Percentiles rank a stretch among this genome's conserved stretches.
Conservation (phyloP, 2,888 invertebrate species). For the Elegia similella region DNA sequence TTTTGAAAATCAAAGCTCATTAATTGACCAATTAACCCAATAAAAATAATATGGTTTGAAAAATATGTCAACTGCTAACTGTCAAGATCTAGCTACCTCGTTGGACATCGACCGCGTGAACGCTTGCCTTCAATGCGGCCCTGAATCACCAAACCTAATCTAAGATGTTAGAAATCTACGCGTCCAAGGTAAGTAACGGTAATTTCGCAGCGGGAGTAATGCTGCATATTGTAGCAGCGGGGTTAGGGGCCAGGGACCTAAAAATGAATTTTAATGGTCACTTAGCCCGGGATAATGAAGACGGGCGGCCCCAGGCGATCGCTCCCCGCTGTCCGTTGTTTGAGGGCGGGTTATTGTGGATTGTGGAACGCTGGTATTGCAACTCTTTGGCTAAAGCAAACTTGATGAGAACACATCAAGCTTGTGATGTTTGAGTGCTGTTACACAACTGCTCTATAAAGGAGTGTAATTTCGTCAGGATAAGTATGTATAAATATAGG, state of each 20-base stretch:
- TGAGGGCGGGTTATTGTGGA: conserved; percentile 7
- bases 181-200: conserved; percentile 4
- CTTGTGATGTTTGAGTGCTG: too few relatives aligned
- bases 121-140: too few relatives aligned
- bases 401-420: not conserved
- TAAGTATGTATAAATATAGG: too few relatives aligned
- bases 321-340: conserved; percentile 25
- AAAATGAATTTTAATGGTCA: conserved; percentile 76
- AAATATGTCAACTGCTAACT: too few relatives aligned
- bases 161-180: not conserved
- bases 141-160: too few relatives aligned
- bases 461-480: too few relatives aligned
- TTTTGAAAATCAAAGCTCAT: too few relatives aligned
- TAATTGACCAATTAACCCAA: too few relatives aligned
- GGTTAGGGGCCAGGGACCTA: conserved; percentile 39
- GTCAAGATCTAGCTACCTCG: too few relatives aligned
- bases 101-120: too few relatives aligned
- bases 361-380: not conserved
- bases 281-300: conserved; percentile 62
- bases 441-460: too few relatives aligned
- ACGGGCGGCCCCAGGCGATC: conserved; percentile 44
- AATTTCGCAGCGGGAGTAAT: conserved; percentile 11
- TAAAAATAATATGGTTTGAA: too few relatives aligned
- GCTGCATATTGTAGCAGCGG: conserved; percentile 14
- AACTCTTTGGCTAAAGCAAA: conserved; percentile 8